Evolutionary conservation across 23 tunicate genomes (phyloP).

Genomic region (Oikopleura albicans): DNA sequence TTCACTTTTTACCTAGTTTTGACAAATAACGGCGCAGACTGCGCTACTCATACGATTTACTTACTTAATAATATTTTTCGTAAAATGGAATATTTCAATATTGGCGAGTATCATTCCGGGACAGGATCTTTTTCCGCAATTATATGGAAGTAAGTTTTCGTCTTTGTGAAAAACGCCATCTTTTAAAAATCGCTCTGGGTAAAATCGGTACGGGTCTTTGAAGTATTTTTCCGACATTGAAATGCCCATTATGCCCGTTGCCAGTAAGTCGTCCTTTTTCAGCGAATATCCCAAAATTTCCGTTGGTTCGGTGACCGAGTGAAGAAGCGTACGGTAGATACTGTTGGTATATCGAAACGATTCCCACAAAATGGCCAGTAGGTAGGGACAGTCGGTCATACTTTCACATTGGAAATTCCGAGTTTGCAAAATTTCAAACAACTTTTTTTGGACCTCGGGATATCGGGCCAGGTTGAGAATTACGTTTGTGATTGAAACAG

Average conservation of each 20-base stretch:
- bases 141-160: not conserved
- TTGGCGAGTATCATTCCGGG: not conserved
- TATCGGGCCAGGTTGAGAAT: not conserved
- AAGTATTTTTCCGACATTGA: not conserved
- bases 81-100: not conserved
- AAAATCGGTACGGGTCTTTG: not conserved
- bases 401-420: not conserved
- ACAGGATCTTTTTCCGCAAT: not conserved
- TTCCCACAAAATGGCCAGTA: not conserved
- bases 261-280: not conserved
- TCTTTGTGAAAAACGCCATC: not conserved
- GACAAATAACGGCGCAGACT: too few relatives aligned
- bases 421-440: not conserved
- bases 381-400: not conserved
- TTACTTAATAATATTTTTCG: not conserved
- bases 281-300: not conserved
- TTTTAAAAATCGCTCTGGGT: not conserved
- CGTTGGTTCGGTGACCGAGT: not conserved
- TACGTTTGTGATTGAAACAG: not conserved
- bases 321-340: not conserved
- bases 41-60: too few relatives aligned
- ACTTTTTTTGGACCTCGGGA: not conserved
- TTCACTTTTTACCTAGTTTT: too few relatives aligned
- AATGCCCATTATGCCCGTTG: not conserved
- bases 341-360: not conserved